Percentiles rank a stretch among this genome's conserved stretches.
Evolutionary conservation across 2,797 vertebrate species (phyloP).

Genomic region (Rhodeus uyekii): DNA sequence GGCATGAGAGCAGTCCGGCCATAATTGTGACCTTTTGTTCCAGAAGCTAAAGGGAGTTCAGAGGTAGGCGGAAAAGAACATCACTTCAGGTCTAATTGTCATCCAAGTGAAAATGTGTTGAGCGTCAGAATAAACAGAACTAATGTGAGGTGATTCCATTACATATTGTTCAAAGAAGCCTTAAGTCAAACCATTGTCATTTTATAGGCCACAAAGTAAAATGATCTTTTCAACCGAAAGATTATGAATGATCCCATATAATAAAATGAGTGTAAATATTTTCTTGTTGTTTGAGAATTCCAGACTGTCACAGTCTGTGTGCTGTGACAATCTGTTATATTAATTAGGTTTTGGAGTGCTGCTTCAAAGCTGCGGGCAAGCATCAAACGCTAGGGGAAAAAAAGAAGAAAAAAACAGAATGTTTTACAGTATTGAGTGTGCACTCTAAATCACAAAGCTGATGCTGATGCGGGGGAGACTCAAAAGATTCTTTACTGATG

Average conservation of each 20-base stretch:
- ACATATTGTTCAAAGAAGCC: conserved; percentile 24
- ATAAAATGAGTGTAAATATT: conserved; percentile 7
- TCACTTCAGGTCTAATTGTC: conserved; percentile 58
- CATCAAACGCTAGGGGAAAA: neutral
- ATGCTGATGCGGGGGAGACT: conserved; percentile 5
- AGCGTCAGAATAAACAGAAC: conserved; percentile 54
- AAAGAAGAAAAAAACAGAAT: neutral
- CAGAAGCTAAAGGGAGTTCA: conserved; percentile 35
- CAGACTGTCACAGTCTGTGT: conserved; percentile 37
- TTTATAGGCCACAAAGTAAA: conserved; percentile 7
- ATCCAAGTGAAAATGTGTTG: conserved; percentile 29
- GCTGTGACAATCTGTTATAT: conserved; percentile 42
- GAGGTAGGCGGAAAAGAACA: conserved; percentile 44
- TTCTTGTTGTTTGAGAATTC: conserved; percentile 13
- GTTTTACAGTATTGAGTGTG: conserved; percentile 24
- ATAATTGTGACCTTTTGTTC: conserved; percentile 67
- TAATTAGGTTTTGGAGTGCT: conserved; percentile 41
- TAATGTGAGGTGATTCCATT: conserved; percentile 40
- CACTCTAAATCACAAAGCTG: conserved; percentile 20
- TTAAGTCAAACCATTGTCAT: neutral
- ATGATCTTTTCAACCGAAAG: neutral
- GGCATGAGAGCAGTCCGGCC: conserved; percentile 57
- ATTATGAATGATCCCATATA: conserved; percentile 25
- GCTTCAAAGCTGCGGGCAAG: conserved; percentile 19
- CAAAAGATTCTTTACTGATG: conserved; percentile 51